A percentile compares a stretch with the other conserved stretches of the same genome.
phyloP scores from a whole-genome alignment of 2,797 vertebrate genomes.

The Hoplostethus mediterraneus region DNA sequence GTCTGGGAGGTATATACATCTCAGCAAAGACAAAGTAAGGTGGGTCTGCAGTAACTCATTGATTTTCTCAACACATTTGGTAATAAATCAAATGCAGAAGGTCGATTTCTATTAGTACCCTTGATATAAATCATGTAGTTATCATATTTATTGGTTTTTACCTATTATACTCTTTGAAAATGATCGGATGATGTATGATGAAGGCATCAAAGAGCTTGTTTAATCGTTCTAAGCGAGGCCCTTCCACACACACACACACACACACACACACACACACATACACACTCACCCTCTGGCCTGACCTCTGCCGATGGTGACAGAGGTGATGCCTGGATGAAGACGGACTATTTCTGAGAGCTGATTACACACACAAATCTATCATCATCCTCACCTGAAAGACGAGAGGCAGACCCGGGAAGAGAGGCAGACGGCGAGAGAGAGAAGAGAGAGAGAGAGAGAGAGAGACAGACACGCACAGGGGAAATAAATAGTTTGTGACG shows the following conservation, averaged over 20 bases:
- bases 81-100: not conserved
- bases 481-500: constrained; percentile 42
- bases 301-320: constrained; percentile 55
- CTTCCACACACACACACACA: constrained; percentile 11
- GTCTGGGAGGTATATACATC: too few relatives aligned
- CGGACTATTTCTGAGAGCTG: constrained; percentile 49
- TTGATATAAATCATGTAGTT: too few relatives aligned
- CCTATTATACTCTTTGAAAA: not conserved
- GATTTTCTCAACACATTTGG: not conserved
- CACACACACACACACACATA: constrained; percentile 14
- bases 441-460: constrained; percentile 5
- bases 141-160: too few relatives aligned
- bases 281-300: constrained; percentile 35
- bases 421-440: constrained; percentile 19
- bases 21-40: too few relatives aligned
- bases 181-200: not conserved
- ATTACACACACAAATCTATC: constrained; percentile 66
- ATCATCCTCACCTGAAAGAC: constrained; percentile 72
- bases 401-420: constrained; percentile 64
- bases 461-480: not conserved
- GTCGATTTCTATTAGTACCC: too few relatives aligned
- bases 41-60: too few relatives aligned
- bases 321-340: constrained; percentile 52
- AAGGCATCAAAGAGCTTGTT: too few relatives aligned
- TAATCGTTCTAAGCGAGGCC: not conserved